Evolutionary conservation across 2,888 invertebrate species (phyloP).

Genomic region (Caenorhabditis becei): DNA sequence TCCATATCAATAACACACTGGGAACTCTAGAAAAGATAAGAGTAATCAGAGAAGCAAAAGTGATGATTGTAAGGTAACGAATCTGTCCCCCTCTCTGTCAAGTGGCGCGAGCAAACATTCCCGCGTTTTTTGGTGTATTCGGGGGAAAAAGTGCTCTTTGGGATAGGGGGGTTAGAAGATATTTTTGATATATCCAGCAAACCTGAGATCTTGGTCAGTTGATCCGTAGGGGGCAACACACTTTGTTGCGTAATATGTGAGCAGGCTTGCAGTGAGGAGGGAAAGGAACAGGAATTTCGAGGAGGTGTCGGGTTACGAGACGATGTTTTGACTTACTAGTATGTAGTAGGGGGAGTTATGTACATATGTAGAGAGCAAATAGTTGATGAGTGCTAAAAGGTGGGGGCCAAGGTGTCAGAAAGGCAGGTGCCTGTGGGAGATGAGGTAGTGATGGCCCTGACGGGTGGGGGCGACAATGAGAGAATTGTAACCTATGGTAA

Average conservation of each 20-base stretch:
- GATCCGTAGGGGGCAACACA: constrained; percentile 14
- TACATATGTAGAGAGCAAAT: constrained; percentile 12
- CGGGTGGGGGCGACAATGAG: background rate
- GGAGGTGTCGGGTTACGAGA: constrained; percentile 48
- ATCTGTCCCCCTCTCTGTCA: background rate
- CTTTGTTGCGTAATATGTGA: constrained; percentile 44
- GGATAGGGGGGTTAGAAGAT: background rate
- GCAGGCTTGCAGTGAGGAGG: background rate
- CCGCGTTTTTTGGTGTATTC: constrained; percentile 4
- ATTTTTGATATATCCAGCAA: background rate
- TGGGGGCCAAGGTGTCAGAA: constrained; percentile 22
- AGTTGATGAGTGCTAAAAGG: constrained; percentile 8
- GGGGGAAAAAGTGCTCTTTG: constrained; percentile 5
- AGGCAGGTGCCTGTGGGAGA: constrained; percentile 14
- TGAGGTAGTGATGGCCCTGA: too few relatives aligned
- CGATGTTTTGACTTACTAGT: constrained; percentile 33
- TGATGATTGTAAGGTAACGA: constrained; percentile 8
- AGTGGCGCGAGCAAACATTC: background rate
- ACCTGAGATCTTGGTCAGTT: background rate
- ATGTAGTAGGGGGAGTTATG: constrained; percentile 26
- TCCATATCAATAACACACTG: background rate
- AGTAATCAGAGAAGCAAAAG: background rate
- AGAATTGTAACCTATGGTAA: too few relatives aligned
- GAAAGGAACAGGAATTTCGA: constrained; percentile 35
- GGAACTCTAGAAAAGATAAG: too few relatives aligned